Conservation (phyloP, 2,888 invertebrate genomes). For the Notocelia uddmanniana region DNA sequence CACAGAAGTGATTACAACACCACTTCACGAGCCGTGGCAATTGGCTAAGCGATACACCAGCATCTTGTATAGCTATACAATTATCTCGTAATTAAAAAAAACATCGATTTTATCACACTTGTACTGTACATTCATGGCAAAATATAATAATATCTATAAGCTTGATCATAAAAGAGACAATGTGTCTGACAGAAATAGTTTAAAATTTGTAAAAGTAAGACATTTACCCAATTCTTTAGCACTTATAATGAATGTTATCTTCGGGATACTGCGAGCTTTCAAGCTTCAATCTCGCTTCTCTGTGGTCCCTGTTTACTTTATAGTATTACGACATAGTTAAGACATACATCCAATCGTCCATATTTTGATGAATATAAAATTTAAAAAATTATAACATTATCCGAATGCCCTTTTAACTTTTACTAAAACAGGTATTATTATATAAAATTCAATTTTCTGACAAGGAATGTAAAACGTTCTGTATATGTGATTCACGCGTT, state of each 20-base stretch:
- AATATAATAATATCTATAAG: slow-evolving; percentile 57
- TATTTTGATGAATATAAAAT: slow-evolving; percentile 1
- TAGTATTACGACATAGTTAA: slow-evolving; percentile 11
- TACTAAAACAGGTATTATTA: slow-evolving; percentile 16
- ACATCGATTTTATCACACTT: slow-evolving; percentile 72
- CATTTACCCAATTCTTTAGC: slow-evolving; percentile 19
- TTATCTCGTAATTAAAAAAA: slow-evolving; percentile 49
- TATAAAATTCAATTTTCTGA: slow-evolving; percentile 45
- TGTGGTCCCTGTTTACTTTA: slow-evolving; percentile 39
- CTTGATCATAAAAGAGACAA: slow-evolving; percentile 53
- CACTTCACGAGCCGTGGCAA: slow-evolving; percentile 66
- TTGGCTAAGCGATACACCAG: slow-evolving; percentile 64
- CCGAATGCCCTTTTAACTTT: slow-evolving; percentile 5
- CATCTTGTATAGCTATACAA: slow-evolving; percentile 56
- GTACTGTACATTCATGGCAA: slow-evolving; percentile 80
- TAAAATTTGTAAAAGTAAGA: slow-evolving; percentile 22
- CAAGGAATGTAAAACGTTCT: slow-evolving; percentile 54
- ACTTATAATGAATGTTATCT: slow-evolving; percentile 47
- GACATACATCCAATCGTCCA: slow-evolving; percentile 11
- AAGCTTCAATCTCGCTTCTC: slow-evolving; percentile 24
- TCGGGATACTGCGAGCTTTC: slow-evolving; percentile 45
- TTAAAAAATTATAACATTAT: not conserved
- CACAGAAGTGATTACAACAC: slow-evolving; percentile 80
- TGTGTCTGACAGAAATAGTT: slow-evolving; percentile 41
- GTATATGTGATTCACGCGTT: slow-evolving; percentile 21